Evolutionary conservation across 2,888 invertebrate genomes (phyloP).

Genomic region (Nomada ruficornis): DNA sequence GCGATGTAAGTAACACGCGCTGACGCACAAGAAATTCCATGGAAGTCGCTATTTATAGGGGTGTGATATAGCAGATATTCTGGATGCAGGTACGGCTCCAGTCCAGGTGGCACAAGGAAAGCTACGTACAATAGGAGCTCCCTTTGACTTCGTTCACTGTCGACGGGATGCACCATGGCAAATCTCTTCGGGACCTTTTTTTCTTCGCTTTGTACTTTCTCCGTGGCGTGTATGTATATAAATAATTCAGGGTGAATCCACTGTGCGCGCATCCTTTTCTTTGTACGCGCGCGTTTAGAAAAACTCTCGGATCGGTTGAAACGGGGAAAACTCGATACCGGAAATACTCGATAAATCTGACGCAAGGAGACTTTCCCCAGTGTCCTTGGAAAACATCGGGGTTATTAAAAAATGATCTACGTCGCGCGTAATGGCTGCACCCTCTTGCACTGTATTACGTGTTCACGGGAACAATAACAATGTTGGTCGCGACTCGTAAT

Average conservation of each 20-base stretch:
- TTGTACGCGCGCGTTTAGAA: too few relatives aligned
- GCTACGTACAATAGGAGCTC: not conserved
- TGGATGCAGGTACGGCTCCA: conserved; percentile 36
- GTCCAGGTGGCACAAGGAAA: conserved; percentile 5
- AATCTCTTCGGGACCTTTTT: not conserved
- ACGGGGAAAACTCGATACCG: not conserved
- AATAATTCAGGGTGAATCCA: too few relatives aligned
- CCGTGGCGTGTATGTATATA: too few relatives aligned
- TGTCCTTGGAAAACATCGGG: not conserved
- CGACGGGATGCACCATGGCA: not conserved
- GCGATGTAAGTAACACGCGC: conserved; percentile 67
- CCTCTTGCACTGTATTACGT: conserved; percentile 5
- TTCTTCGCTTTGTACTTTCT: too few relatives aligned
- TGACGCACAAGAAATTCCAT: conserved; percentile 73
- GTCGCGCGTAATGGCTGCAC: not conserved
- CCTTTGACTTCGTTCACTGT: not conserved
- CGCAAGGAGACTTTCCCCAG: too few relatives aligned
- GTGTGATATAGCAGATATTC: conserved; percentile 61
- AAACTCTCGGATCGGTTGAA: too few relatives aligned
- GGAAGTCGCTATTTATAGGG: conserved; percentile 69
- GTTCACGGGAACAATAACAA: conserved; percentile 62
- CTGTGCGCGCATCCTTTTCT: too few relatives aligned
- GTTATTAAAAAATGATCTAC: not conserved
- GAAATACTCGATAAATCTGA: not conserved
- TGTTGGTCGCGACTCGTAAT: conserved; percentile 65